A percentile compares a stretch with the other conserved stretches of the same genome.
phyloP scores from a whole-genome alignment of 2,113 vertebrate genomes.

The Silurus meridionalis region DNA sequence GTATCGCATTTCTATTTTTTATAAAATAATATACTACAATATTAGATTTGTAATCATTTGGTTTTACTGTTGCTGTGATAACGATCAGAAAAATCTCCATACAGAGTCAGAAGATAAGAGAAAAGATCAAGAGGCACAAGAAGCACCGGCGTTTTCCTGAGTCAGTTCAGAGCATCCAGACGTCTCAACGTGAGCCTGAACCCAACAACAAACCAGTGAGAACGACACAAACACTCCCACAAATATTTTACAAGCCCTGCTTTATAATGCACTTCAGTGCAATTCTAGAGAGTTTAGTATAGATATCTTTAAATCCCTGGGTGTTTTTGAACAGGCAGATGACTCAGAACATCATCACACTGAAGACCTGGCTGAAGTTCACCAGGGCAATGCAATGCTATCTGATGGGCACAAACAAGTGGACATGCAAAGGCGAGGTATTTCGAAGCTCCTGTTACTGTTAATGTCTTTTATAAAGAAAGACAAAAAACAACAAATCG shows the following conservation, averaged over 20 bases:
- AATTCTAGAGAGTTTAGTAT: not conserved
- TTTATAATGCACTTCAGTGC: not conserved
- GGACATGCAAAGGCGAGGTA: conserved; percentile 57
- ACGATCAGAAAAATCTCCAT: not conserved
- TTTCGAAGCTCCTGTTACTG: not conserved
- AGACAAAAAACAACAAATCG: not conserved
- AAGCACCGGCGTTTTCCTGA: not conserved
- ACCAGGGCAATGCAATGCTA: conserved; percentile 40
- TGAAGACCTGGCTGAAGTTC: conserved; percentile 48
- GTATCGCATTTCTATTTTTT: not conserved
- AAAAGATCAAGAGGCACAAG: not conserved
- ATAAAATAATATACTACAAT: not conserved
- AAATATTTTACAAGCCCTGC: not conserved
- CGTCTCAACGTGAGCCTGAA: not conserved
- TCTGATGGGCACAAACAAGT: conserved; percentile 48
- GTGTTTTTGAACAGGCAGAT: conserved; percentile 30
- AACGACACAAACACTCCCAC: not conserved
- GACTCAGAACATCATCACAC: conserved; percentile 34
- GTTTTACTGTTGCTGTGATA: not conserved
- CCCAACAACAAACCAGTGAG: conserved; percentile 23
- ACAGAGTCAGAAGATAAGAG: conserved; percentile 28
- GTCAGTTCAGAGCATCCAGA: not conserved
- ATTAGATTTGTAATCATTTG: not conserved
- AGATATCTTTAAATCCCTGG: not conserved
- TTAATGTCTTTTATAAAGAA: not conserved